A percentile compares a stretch with the other conserved stretches of the same genome.
These are phyloP conservation scores for Melanotaenia duboulayi DNA, from an alignment of 2,113 vertebrate species.

Conservation along the genomic window DNA sequence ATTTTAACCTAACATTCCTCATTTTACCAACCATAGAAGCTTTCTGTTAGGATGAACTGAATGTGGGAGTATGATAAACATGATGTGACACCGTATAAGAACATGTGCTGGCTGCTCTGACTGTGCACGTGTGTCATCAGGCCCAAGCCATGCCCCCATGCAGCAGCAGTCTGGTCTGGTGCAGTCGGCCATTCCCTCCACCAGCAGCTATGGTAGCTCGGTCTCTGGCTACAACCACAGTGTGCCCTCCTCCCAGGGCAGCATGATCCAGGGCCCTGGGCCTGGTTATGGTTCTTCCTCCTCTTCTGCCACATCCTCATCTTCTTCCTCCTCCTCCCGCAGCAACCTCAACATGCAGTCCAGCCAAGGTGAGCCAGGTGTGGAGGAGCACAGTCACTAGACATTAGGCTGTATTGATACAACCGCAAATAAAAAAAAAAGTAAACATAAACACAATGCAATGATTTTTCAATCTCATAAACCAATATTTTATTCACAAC, in stretches of 20 bases:
- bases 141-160: slow-evolving; percentile 90
- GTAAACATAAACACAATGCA: not conserved
- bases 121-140: slow-evolving; percentile 81
- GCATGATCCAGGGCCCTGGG: slow-evolving; percentile 89
- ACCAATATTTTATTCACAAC: too few relatives aligned
- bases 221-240: slow-evolving; percentile 88
- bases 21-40: not conserved
- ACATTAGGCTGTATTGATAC: not conserved
- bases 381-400: slow-evolving; percentile 10
- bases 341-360: slow-evolving; percentile 95
- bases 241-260: slow-evolving; percentile 87
- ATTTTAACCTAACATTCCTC: not conserved
- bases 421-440: not conserved
- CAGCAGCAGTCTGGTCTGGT: slow-evolving; percentile 89
- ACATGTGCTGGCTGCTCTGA: slow-evolving; percentile 60
- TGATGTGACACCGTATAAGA: slow-evolving; percentile 24
- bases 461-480: not conserved
- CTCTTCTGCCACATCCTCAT: slow-evolving; percentile 77
- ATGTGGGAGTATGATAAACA: slow-evolving; percentile 61
- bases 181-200: slow-evolving; percentile 83
- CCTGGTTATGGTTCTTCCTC: slow-evolving; percentile 87
- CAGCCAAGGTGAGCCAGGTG: slow-evolving; percentile 88
- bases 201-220: slow-evolving; percentile 83
- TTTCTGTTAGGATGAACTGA: slow-evolving; percentile 75
- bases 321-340: slow-evolving; percentile 87